Evolutionary conservation across 2,113 vertebrate genomes (phyloP), one percentile per base, ranked within the genome.

Genomic region (Ascaphus truei): DNA sequence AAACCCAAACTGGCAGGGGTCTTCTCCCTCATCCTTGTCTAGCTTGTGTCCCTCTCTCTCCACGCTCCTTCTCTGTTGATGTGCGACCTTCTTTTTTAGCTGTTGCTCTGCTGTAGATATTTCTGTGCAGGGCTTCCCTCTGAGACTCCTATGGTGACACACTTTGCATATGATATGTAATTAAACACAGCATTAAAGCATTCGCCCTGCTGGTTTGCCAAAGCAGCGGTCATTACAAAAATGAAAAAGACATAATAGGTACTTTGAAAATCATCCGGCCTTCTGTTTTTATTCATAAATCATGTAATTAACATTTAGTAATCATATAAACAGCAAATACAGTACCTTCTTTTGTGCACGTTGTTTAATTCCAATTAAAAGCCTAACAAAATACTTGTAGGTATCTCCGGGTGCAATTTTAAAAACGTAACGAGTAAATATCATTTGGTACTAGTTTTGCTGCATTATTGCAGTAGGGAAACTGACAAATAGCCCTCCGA

Each of bases 91-190:
- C 58, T 68, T 47, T 15, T 57, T 33, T 67, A 39, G 8, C 30
- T 22, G n/a, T n/a, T n/a, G n/a, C n/a, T n/a, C n/a, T n/a, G n/a
- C n/a, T n/a, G n/a, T n/a, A n/a, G n/a, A n/a, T n/a, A n/a, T n/a
- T n/a, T n/a, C n/a, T n/a, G 18, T 31, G 20, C 29, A 58, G 8
- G 5, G 18, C 20, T 47, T 68, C 57, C 64, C 64, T 34, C 1
- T 16, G 65, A 48, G 53, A 43, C 41, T 66, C n/a, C 16, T 6
- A 9, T 16, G 29, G 53, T 48, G 52, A 58, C 65, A 68, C 39
- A 68, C 27, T 68, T 68, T 57, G 37, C 37, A 68, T 56, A 37
- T 33, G 51, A 10, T 23, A 68, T 47, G 39, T 68, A 68, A 68
- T 68, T 68, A 68, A 36, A 27, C 30, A 15, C 26, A 26, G 31